These are phyloP conservation scores for Cygnus buccinator DNA, from an alignment of 2,113 vertebrate species.

Conservation along the genomic window DNA sequence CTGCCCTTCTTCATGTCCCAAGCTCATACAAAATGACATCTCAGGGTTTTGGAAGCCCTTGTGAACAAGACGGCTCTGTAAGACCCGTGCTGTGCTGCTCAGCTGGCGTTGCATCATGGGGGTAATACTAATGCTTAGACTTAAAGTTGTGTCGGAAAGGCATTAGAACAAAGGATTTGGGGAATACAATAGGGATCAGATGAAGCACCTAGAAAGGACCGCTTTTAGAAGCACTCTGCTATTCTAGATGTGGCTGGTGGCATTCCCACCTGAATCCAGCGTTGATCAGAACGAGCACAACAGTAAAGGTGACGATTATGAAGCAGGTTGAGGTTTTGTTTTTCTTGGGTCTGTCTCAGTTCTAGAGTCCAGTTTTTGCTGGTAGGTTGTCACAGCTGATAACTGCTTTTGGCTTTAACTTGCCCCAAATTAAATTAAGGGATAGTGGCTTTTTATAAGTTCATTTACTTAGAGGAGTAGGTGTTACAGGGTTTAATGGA, in stretches of 20 bases:
- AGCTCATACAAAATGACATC: neutral
- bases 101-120: neutral
- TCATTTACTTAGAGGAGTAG: neutral
- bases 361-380: neutral
- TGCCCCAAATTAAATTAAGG: neutral
- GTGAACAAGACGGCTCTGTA: neutral
- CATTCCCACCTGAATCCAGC: neutral
- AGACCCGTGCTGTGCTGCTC: neutral
- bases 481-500: neutral
- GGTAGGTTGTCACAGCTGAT: neutral
- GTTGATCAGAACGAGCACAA: neutral
- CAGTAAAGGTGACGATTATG: neutral
- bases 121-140: neutral
- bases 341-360: neutral
- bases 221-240: neutral
- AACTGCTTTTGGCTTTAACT: neutral
- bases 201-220: neutral
- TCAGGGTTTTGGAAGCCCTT: constrained; percentile 23
- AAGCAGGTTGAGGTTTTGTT: neutral
- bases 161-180: constrained; percentile 48
- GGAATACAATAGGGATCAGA: neutral
- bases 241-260: neutral
- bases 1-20: neutral
- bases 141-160: constrained; percentile 1
- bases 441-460: neutral